Evolutionary conservation across 2,888 invertebrate genomes (phyloP).

Genomic region (Drosophila vallismaia): DNA sequence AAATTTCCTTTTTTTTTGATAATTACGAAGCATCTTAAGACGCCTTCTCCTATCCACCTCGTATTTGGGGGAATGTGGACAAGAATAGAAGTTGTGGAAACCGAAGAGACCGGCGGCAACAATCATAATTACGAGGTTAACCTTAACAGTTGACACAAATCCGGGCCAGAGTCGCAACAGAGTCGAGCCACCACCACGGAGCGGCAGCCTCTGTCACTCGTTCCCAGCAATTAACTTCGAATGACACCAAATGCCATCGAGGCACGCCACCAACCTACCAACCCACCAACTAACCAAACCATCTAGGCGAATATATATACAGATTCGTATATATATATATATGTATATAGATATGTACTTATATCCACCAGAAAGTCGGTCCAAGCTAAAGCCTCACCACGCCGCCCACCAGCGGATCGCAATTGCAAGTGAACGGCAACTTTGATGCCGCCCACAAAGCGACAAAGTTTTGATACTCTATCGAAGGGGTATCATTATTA

Average conservation of each 20-base stretch:
- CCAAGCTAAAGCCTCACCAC: constrained; percentile 61
- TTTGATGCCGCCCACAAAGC: constrained; percentile 73
- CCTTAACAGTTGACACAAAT: constrained; percentile 78
- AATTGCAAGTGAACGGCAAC: constrained; percentile 75
- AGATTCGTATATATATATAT: neutral
- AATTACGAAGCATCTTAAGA: constrained; percentile 6
- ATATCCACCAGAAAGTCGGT: constrained; percentile 17
- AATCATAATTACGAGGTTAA: constrained; percentile 77
- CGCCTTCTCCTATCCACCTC: constrained; percentile 7
- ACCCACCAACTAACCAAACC: constrained; percentile 26
- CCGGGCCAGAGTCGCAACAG: constrained; percentile 50
- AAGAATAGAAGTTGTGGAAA: constrained; percentile 38
- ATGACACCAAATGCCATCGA: constrained; percentile 77
- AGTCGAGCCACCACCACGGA: constrained; percentile 4
- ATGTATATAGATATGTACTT: neutral
- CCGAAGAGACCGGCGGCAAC: constrained; percentile 60
- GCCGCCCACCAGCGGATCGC: constrained; percentile 34
- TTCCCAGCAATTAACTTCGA: constrained; percentile 79
- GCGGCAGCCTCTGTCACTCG: constrained; percentile 59
- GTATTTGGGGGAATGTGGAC: constrained; percentile 1
- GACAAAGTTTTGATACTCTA: constrained; percentile 33
- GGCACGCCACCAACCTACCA: constrained; percentile 63
- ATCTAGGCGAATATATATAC: constrained; percentile 6
- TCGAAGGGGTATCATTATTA: neutral
- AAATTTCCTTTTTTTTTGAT: constrained; percentile 10